A percentile compares a stretch with the other conserved stretches of the same genome.
Conservation (phyloP, 2,113 vertebrate genomes). For the Phrynosoma platyrhinos region DNA sequence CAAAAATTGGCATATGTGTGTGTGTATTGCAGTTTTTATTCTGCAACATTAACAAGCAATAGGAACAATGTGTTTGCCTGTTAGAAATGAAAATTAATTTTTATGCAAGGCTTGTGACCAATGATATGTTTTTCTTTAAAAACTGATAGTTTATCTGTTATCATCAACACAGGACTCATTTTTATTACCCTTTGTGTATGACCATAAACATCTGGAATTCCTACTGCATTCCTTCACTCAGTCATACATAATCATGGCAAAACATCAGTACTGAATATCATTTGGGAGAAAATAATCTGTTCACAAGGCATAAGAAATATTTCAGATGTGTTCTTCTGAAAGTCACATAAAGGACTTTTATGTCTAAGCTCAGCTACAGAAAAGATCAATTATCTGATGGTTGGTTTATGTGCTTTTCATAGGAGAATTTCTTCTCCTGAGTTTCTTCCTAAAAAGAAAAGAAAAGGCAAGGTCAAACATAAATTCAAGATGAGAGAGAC, state of each 20-base stretch:
- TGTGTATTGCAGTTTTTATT: not conserved
- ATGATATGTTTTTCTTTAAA: not conserved
- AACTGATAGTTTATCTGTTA: not conserved
- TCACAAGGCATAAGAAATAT: no score
- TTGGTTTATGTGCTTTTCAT: not conserved
- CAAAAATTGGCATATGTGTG: not conserved
- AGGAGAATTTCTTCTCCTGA: not conserved
- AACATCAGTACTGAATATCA: not conserved
- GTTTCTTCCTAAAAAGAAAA: not conserved
- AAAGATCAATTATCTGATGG: not conserved
- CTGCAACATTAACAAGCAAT: not conserved
- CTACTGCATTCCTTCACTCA: not conserved
- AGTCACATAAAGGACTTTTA: not conserved
- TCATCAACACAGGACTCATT: not conserved
- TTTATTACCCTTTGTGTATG: not conserved
- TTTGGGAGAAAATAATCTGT: not conserved
- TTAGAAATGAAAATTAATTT: not conserved
- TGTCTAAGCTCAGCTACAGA: slow-evolving; percentile 9
- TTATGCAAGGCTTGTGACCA: not conserved
- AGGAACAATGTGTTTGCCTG: not conserved
- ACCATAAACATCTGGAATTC: not conserved
- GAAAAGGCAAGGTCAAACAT: not conserved
- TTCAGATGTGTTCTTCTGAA: slow-evolving; percentile 20
- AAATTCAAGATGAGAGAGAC: not conserved
- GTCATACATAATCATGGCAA: not conserved